A percentile compares a stretch with the other conserved stretches of the same genome.
Evolutionary conservation across 2,113 vertebrate genomes (phyloP).

Genomic region (Rhynchomys soricoides): DNA sequence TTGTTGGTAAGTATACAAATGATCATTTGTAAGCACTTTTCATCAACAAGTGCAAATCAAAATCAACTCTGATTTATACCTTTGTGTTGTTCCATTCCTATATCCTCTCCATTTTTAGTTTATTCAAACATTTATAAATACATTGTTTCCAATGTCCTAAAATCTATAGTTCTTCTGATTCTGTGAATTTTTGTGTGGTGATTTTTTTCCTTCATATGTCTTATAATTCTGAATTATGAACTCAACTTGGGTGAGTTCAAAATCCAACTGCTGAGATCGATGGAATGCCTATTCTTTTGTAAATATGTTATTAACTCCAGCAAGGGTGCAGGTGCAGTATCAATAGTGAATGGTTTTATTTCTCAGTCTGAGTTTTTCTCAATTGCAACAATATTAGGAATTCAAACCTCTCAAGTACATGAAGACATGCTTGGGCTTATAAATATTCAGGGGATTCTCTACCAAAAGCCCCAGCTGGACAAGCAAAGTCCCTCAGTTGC

Average conservation of each 20-base stretch:
- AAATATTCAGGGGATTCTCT: constrained; percentile 24
- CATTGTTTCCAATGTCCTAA: background rate
- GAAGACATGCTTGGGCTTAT: constrained; percentile 11
- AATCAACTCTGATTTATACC: background rate
- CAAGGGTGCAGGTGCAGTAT: background rate
- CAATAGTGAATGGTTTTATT: background rate
- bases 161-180: background rate
- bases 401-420: constrained; percentile 13
- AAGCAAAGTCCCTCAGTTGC: background rate
- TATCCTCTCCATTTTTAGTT: background rate
- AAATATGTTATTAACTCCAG: background rate
- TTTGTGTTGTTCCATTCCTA: background rate
- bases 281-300: background rate
- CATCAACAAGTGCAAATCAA: background rate
- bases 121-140: constrained; percentile 29
- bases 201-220: background rate
- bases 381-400: constrained; percentile 32
- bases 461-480: background rate
- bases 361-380: constrained; percentile 20
- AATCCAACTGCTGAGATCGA: background rate
- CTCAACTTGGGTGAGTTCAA: background rate
- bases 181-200: background rate
- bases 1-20: background rate
- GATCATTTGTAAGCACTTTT: background rate
- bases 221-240: background rate